Percentiles rank a stretch among this genome's conserved stretches.
Evolutionary conservation across 1,140 invertebrate genomes (phyloP).

Genomic region (Grapholita molesta): DNA sequence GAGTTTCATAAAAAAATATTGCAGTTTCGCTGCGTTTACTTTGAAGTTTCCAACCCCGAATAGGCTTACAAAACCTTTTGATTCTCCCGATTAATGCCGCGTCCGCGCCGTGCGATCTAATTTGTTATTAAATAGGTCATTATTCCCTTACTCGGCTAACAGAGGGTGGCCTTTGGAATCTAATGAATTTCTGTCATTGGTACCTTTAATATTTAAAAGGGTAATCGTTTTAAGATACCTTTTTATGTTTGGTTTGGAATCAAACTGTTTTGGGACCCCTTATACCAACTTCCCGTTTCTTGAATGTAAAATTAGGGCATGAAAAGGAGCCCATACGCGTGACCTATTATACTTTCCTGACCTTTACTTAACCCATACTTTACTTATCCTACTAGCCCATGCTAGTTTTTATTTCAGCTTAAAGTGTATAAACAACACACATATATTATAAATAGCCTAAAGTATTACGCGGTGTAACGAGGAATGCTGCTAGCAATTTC

Average conservation of each 20-base stretch:
- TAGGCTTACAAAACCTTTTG: constrained; percentile 20
- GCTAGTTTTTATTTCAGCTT: too few species aligned
- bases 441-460: too few species aligned
- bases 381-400: too few species aligned
- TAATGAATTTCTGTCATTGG: constrained; percentile 53
- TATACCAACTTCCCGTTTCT: background rate
- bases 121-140: constrained; percentile 74
- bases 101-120: constrained; percentile 44
- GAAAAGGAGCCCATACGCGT: too few species aligned
- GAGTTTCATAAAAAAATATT: too few species aligned
- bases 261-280: background rate
- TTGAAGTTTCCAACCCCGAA: background rate
- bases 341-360: too few species aligned
- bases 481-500: too few species aligned
- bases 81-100: constrained; percentile 41
- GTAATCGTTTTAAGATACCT: constrained; percentile 43
- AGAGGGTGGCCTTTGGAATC: constrained; percentile 47
- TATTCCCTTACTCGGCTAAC: constrained; percentile 47
- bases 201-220: constrained; percentile 52
- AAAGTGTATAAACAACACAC: too few species aligned
- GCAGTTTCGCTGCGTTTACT: background rate
- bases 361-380: background rate
- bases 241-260: constrained; percentile 7
- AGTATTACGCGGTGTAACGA: too few species aligned
- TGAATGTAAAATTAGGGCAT: background rate